Base-by-base conservation (phyloP, 2,888 invertebrate species). In the Cheilosia urbana region DNA sequence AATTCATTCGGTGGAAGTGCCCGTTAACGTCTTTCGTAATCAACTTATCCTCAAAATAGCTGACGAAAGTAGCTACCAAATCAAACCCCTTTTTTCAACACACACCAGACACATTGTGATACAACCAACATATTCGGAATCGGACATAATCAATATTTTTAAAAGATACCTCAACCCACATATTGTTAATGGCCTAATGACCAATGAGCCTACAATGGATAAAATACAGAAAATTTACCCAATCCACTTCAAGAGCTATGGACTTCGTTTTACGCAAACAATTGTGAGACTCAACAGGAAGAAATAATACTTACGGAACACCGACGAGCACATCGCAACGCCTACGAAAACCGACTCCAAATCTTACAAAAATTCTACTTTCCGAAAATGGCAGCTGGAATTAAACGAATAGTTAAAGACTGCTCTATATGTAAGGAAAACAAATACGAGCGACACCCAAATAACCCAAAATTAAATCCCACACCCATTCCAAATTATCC, bases 401-500 rank as follows among this genome's bases (percentile, higher is more conserved):
- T 79, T 19, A 57, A 17, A 42, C 63, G 19, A 11, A 9, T 84
- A 34, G 45, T 77, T 21, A 87, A 87, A 53, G 62, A 81, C 47
- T 87, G 81, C 19, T n/a, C 55, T 13, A 34, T 84, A 7, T 88
- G 88, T 30, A 87, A 40, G 34, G 66, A 76, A 66, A 60, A 68
- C 13, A 82, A 83, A 45, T 72, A 66, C n/a, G 65, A 81, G 13
- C 21, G 60, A 40, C 77, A 87, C 24, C 80, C 84, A 7, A 69
- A 13, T 24, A 69, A 81, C 2, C 76, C 75, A 17, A 58, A 78
- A 57, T n/a, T 78, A 45, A 47, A 77, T 21, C 24, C 17, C n/a
- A 87, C 81, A 37, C 72, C 82, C 11, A 87, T 87, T 19, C 75
- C 65, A 13, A 45, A 73, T 4, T 83, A 82, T 42, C 87, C 82